These are phyloP conservation scores for Pterois miles DNA, from an alignment of 2,797 vertebrate genomes.

Conservation along the genomic window DNA sequence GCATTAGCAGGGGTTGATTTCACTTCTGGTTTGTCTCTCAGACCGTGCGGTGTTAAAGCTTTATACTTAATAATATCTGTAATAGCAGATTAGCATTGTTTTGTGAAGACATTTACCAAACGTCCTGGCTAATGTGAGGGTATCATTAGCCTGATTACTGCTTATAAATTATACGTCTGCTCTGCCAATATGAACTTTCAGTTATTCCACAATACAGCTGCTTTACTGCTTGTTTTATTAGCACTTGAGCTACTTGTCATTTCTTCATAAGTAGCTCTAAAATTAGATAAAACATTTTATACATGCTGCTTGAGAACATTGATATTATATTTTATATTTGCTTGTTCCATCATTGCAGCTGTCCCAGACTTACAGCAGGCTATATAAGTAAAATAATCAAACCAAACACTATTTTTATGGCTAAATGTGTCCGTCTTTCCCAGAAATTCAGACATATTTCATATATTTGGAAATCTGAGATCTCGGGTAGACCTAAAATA, in stretches of 20 bases:
- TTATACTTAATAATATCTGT: constrained; percentile 50
- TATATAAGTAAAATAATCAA: background rate
- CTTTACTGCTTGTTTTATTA: constrained; percentile 37
- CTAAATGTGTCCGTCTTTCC: background rate
- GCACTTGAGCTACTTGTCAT: constrained; percentile 1
- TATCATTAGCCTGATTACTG: constrained; percentile 52
- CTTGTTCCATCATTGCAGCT: background rate
- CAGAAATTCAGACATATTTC: background rate
- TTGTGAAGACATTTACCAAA: constrained; percentile 53
- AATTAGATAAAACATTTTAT: constrained; percentile 10
- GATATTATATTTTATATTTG: background rate
- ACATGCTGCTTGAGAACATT: background rate
- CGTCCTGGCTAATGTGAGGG: constrained; percentile 26
- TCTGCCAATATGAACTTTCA: constrained; percentile 42
- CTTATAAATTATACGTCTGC: constrained; percentile 37
- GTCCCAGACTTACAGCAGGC: background rate
- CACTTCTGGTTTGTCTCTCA: constrained; percentile 70
- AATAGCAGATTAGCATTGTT: constrained; percentile 54
- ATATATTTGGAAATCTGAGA: background rate
- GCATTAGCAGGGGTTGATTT: constrained; percentile 58
- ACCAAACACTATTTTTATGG: background rate
- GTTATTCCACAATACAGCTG: constrained; percentile 21
- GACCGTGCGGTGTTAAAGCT: constrained; percentile 39
- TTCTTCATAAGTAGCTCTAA: constrained; percentile 3
- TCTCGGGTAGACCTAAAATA: background rate